These are phyloP conservation scores for Cricetomys ansorgei DNA, from an alignment of 2,113 vertebrate genomes.

Conservation along the genomic window DNA sequence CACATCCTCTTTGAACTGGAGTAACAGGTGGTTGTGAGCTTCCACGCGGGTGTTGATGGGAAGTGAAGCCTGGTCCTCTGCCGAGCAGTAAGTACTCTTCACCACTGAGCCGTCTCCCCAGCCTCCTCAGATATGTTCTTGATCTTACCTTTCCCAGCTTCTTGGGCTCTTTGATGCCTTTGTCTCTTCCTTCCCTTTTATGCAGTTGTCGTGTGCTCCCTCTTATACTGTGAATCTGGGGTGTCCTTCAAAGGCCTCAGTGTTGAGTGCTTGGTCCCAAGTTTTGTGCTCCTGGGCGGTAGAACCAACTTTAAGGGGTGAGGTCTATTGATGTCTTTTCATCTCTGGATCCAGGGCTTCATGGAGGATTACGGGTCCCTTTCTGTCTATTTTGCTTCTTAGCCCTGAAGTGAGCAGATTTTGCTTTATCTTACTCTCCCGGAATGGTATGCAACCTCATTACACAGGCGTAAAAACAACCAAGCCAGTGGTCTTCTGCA, in stretches of 20 bases:
- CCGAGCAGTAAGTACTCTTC: neutral
- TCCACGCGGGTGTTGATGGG: neutral
- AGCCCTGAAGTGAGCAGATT: neutral
- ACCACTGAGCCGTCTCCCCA: neutral
- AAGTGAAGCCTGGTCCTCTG: neutral
- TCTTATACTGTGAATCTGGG: too few species aligned
- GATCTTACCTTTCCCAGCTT: neutral
- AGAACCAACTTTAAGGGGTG: neutral
- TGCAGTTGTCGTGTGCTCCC: neutral
- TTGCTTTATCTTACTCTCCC: too few species aligned
- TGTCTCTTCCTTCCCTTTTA: neutral
- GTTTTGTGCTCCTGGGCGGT: too few species aligned
- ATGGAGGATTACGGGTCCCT: too few species aligned
- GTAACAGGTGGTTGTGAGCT: neutral
- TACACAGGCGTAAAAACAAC: neutral
- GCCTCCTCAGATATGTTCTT: too few species aligned
- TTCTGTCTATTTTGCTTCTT: neutral
- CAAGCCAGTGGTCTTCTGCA: accelerated
- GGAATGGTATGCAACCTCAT: neutral
- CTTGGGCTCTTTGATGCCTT: accelerated
- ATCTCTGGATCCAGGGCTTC: neutral
- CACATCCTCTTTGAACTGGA: neutral
- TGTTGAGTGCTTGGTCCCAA: neutral
- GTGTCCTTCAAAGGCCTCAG: neutral
- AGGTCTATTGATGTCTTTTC: neutral